Conservation (phyloP, 2,888 invertebrate genomes). For the Rhingia campestris region DNA sequence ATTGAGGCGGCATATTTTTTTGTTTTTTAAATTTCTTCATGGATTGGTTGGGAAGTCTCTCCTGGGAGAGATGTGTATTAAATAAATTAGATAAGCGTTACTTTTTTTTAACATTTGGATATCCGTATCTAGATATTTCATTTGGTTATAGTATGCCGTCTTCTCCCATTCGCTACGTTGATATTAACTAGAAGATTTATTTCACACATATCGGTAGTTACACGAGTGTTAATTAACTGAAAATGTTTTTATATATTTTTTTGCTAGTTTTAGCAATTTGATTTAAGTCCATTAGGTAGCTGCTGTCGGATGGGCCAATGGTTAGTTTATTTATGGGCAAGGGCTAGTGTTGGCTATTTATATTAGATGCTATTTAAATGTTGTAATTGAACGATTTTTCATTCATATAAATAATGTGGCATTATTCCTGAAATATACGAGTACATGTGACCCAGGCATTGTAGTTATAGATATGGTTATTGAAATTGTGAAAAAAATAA, state of each 20-base stretch:
- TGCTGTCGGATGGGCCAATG: neutral
- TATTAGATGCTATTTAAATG: too few relatives aligned
- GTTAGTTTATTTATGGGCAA: too few relatives aligned
- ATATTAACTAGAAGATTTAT: constrained; percentile 49
- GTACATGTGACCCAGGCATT: too few relatives aligned
- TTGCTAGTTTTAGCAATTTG: constrained; percentile 33
- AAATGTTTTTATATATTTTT: constrained; percentile 21
- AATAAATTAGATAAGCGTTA: constrained; percentile 58
- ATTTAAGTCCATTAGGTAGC: constrained; percentile 24
- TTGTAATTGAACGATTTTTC: too few relatives aligned
- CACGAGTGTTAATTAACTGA: constrained; percentile 57
- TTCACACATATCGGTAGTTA: constrained; percentile 39
- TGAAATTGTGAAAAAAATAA: too few relatives aligned
- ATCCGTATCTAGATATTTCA: neutral
- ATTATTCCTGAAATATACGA: too few relatives aligned
- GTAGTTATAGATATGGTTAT: too few relatives aligned
- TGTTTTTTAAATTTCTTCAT: too few relatives aligned
- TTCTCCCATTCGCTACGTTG: constrained; percentile 33
- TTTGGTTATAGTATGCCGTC: neutral
- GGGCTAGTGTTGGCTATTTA: too few relatives aligned
- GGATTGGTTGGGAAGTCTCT: neutral
- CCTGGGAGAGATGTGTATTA: constrained; percentile 28
- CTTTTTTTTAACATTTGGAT: constrained; percentile 8
- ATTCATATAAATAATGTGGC: too few relatives aligned
- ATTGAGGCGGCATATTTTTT: constrained; percentile 37